Evolutionary conservation across 2,797 vertebrate genomes (phyloP), one percentile per base, ranked within the genome.

Genomic region (Dromococcyx pavoninus): DNA sequence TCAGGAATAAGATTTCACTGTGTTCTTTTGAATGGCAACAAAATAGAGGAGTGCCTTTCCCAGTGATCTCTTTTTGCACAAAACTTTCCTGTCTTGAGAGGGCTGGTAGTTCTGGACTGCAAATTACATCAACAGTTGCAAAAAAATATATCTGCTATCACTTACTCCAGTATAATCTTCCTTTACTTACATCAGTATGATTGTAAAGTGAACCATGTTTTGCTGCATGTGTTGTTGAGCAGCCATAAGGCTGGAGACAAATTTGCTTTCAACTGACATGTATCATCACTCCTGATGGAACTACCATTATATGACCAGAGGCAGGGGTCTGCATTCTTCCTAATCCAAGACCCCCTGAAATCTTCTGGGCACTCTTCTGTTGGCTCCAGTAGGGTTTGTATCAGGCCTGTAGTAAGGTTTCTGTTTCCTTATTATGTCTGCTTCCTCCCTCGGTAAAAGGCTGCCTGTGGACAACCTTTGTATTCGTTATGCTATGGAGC

Each of bases 281-380:
- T 18, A 24, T 41, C 25, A 28, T 22, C 0, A 2, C n/a, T 43
- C 44, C 16, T 44, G 27, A n/a, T 23, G 48, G 10, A 5, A 13
- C 16, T 24, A 7, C 22, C 28, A 15, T 44, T 32, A 5, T 12
- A 6, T 2, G 4, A 8, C 5, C 64, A 87, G 39, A 46, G 61
- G 13, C 21, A 39, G 12, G 6, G 5, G 2, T 41, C 35, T 37
- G 28, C 17, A 22, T 0, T 0, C 4, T 51, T 62, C 35, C 28
- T 39, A 46, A 72, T 3, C 39, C 37, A 30, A 46, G 30, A 74
- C 4, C 5, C n/a, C 14, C 9, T 41, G 48, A 54, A 76, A 60
- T 53, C 28, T 37, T 14, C 53, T 66, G 39, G 41, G 51, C 9
- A 39, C 22, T 66, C 32, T 44, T 16, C 25, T 53, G 16, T 6